Percentiles rank a stretch among this genome's conserved stretches.
Conservation (phyloP, 2,888 invertebrate species). For the Urechis unicinctus region DNA sequence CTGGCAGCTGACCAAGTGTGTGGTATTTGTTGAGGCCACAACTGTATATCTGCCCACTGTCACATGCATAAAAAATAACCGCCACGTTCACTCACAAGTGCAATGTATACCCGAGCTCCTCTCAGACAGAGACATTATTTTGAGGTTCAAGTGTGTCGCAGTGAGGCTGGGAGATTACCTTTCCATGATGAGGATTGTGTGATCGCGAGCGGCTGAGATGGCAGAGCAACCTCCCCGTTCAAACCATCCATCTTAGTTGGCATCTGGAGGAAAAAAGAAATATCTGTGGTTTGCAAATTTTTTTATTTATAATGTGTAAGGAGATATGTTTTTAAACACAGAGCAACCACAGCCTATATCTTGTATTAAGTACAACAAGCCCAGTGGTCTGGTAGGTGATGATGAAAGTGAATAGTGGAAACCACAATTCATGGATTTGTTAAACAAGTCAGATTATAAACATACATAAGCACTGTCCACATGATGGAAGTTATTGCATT, state of each 20-base stretch:
- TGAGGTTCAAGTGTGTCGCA: too few relatives aligned
- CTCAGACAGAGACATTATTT: neutral
- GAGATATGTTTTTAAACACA: too few relatives aligned
- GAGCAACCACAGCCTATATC: too few relatives aligned
- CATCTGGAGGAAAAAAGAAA: slow-evolving; percentile 25
- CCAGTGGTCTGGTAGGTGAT: too few relatives aligned
- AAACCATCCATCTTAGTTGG: slow-evolving; percentile 36
- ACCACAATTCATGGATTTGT: too few relatives aligned
- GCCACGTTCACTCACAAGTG: too few relatives aligned
- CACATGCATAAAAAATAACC: slow-evolving; percentile 20
- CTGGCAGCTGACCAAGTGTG: slow-evolving; percentile 60
- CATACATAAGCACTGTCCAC: too few relatives aligned
- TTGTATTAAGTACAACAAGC: too few relatives aligned
- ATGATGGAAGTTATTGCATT: too few relatives aligned
- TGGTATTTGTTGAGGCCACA: slow-evolving; percentile 58
- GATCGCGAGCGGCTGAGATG: slow-evolving; percentile 61
- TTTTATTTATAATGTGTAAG: too few relatives aligned
- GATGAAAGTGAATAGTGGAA: too few relatives aligned
- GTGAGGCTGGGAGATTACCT: slow-evolving; percentile 43
- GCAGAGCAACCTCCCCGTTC: slow-evolving; percentile 49
- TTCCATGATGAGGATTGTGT: slow-evolving; percentile 59
- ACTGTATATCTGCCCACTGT: slow-evolving; percentile 59
- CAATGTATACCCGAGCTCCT: neutral
- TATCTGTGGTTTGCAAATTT: neutral
- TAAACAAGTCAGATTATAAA: too few relatives aligned